Conservation (phyloP, 2,113 vertebrate genomes). For the Anarrhichthys ocellatus region DNA sequence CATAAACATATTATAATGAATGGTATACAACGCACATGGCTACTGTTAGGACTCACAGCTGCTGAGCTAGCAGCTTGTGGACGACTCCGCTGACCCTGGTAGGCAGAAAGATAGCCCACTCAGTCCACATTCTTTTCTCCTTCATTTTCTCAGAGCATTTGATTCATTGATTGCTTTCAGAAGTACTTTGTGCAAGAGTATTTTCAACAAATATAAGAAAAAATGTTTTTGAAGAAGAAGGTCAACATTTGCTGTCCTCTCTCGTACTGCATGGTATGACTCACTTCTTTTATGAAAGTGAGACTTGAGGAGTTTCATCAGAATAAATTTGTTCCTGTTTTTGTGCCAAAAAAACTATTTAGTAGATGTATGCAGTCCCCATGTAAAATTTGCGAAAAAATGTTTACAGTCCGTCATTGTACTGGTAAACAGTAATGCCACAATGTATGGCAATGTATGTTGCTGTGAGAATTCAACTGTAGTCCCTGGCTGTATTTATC, state of each 20-base stretch:
- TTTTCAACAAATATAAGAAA: neutral
- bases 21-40: neutral
- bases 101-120: neutral
- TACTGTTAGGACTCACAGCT: neutral
- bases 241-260: too few relatives aligned
- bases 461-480: neutral
- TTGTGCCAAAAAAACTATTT: neutral
- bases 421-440: neutral
- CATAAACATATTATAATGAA: neutral
- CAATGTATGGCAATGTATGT: neutral
- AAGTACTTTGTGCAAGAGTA: neutral
- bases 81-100: neutral
- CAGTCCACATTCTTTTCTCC: neutral
- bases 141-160: neutral
- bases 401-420: neutral
- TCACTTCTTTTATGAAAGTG: neutral
- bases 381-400: neutral
- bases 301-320: neutral
- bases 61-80: neutral
- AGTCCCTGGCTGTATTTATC: neutral
- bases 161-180: neutral
- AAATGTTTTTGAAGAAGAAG: neutral
- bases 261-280: too few relatives aligned
- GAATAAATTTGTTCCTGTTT: neutral
- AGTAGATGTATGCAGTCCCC: neutral